Evolutionary conservation across 2,113 vertebrate genomes (phyloP), one percentile per base, ranked within the genome.

Genomic region (Typhlomys cinereus): DNA sequence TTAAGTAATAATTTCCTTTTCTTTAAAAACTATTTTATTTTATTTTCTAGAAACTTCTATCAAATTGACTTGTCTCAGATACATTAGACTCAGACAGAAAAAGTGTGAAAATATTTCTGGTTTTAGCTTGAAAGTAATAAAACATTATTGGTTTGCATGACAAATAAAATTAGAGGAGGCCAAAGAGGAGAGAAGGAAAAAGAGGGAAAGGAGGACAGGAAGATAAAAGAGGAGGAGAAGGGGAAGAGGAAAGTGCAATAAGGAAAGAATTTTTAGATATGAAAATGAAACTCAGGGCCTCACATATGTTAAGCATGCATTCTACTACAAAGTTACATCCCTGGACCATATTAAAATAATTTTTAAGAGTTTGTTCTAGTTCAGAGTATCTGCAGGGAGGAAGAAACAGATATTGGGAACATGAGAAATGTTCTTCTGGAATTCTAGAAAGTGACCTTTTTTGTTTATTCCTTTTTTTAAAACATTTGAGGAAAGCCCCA

Each of bases 381-480:
- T 87, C 20, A 61, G 41, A 2, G 2, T 69, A 11, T 69, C 46
- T 36, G 23, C 20, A 92, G 87, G 74, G 11, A 93, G 7, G 6
- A 67, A 86, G 41, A 34, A 92, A 57, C 14, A 73, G 34, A 66
- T 69, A 17, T 29, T 57, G 23, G 20, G 21, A 64, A 8, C 9
- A 73, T 20, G 14, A 20, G 5, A 70, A 14, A 83, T n/a, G n/a
- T n/a, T n/a, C 17, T 71, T 11, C 7, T 44, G 18, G 7, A 46
- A 6, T 48, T 15, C 34, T 52, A 91, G 11, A 64, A 73, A 57
- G 62, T 67, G 74, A 1, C 50, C n/a, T n/a, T n/a, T n/a, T n/a
- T n/a, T n/a, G n/a, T n/a, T n/a, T n/a, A n/a, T n/a, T 61, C n/a
- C 39, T 48, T 76, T 89, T 91, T 66, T 48, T 71, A 78, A 89